Percentiles rank a stretch among this genome's conserved stretches.
Evolutionary conservation across 2,113 vertebrate genomes (phyloP).

Genomic region (Corydoras maculifer): DNA sequence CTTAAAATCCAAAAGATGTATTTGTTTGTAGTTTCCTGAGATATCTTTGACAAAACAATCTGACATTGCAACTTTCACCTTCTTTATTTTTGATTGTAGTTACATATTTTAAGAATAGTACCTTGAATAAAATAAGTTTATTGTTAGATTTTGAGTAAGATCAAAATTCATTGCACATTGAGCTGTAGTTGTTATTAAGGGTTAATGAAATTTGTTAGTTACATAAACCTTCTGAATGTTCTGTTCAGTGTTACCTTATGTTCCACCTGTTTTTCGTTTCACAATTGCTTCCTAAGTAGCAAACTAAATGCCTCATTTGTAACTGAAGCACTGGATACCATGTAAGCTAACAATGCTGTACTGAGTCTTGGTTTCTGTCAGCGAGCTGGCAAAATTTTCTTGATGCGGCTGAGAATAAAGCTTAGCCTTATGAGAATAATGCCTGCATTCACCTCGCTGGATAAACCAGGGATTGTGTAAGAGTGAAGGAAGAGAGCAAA

Average conservation of each 20-base stretch:
- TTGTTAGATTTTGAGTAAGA: too few relatives aligned
- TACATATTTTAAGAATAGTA: too few relatives aligned
- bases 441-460: constrained; percentile 29
- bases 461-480: constrained; percentile 30
- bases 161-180: too few relatives aligned
- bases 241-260: neutral
- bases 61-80: too few relatives aligned
- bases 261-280: neutral
- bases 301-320: constrained; percentile 17
- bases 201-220: too few relatives aligned
- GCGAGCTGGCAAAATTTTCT: constrained; percentile 3
- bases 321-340: constrained; percentile 20
- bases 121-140: too few relatives aligned
- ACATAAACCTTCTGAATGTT: too few relatives aligned
- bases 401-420: neutral
- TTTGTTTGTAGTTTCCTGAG: too few relatives aligned
- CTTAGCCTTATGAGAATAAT: constrained; percentile 30
- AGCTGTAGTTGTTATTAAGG: too few relatives aligned
- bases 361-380: constrained; percentile 15
- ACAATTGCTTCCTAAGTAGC: constrained; percentile 14
- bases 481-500: constrained; percentile 16
- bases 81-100: too few relatives aligned
- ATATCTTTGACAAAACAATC: too few relatives aligned
- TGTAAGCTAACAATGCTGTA: constrained; percentile 21
- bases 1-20: too few relatives aligned